Percentiles rank a stretch among this genome's conserved stretches.
Evolutionary conservation across 2,888 invertebrate genomes (phyloP).

Genomic region (Ectobius pallidus): DNA sequence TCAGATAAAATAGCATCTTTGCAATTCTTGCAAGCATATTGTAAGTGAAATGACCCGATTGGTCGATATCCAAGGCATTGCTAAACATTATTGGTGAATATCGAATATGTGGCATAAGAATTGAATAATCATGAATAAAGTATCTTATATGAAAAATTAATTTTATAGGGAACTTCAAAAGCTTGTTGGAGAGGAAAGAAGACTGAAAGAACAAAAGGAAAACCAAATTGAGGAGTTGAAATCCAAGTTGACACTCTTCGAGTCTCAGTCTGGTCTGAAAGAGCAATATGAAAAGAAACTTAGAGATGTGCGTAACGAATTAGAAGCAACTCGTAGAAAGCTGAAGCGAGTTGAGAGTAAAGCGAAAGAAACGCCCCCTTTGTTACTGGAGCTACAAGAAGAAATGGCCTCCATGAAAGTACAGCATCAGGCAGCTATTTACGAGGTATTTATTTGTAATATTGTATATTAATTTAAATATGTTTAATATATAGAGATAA

Average conservation of each 20-base stretch:
- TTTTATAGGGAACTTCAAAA: slow-evolving; percentile 75
- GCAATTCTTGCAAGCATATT: no score
- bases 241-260: slow-evolving; percentile 54
- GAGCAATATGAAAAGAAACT: slow-evolving; percentile 49
- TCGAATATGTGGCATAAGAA: no score
- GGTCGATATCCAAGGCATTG: no score
- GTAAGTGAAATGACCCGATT: no score
- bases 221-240: slow-evolving; percentile 63
- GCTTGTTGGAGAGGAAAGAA: slow-evolving; percentile 75
- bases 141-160: not conserved
- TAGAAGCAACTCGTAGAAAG: slow-evolving; percentile 67
- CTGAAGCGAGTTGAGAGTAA: slow-evolving; percentile 69
- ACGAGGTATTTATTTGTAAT: slow-evolving; percentile 59
- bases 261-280: slow-evolving; percentile 42
- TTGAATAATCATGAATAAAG: no score
- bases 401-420: slow-evolving; percentile 76
- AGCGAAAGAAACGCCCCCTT: slow-evolving; percentile 65
- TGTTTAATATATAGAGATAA: not conserved
- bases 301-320: slow-evolving; percentile 64
- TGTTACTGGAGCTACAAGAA: slow-evolving; percentile 70
- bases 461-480: no score
- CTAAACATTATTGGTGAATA: no score
- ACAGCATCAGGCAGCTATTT: slow-evolving; percentile 71
- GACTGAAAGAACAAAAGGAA: slow-evolving; percentile 75
- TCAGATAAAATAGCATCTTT: no score